A percentile compares a stretch with the other conserved stretches of the same genome.
These are phyloP conservation scores for Stomatorhinus ivindoensis DNA, from an alignment of 2,113 vertebrate genomes.

Conservation along the genomic window DNA sequence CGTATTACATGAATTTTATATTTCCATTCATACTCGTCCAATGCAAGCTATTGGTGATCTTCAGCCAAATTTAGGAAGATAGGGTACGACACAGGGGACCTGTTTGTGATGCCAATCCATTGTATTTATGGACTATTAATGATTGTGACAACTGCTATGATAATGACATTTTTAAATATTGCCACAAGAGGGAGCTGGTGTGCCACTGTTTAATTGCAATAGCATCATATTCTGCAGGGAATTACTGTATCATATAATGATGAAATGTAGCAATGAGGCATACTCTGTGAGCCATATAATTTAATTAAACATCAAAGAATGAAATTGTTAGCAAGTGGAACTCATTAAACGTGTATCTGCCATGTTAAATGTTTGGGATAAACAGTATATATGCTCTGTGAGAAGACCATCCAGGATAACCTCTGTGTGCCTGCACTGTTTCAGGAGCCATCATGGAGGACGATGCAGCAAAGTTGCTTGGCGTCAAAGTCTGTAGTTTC, in stretches of 20 bases:
- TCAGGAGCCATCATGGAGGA: conserved; percentile 83
- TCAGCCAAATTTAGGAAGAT: background rate
- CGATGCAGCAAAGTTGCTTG: conserved; percentile 66
- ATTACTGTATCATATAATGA: background rate
- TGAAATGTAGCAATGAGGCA: background rate
- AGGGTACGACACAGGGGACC: background rate
- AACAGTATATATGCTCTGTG: background rate
- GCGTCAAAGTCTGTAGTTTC: conserved; percentile 74
- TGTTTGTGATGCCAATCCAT: background rate
- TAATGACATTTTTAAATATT: background rate
- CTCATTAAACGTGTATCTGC: background rate
- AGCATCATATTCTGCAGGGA: background rate
- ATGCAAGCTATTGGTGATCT: background rate
- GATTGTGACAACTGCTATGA: background rate
- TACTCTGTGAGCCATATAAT: background rate
- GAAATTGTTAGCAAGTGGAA: background rate
- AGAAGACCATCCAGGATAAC: background rate
- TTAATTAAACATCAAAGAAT: background rate
- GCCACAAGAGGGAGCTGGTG: background rate
- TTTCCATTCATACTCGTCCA: background rate
- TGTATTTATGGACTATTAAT: background rate
- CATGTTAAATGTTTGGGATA: background rate
- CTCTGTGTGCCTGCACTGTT: conserved; percentile 25
- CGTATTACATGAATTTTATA: background rate
- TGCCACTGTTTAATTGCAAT: background rate